A percentile compares a stretch with the other conserved stretches of the same genome.
Evolutionary conservation across 2,113 vertebrate species (phyloP).

Genomic region (Paraplagusia blochii): DNA sequence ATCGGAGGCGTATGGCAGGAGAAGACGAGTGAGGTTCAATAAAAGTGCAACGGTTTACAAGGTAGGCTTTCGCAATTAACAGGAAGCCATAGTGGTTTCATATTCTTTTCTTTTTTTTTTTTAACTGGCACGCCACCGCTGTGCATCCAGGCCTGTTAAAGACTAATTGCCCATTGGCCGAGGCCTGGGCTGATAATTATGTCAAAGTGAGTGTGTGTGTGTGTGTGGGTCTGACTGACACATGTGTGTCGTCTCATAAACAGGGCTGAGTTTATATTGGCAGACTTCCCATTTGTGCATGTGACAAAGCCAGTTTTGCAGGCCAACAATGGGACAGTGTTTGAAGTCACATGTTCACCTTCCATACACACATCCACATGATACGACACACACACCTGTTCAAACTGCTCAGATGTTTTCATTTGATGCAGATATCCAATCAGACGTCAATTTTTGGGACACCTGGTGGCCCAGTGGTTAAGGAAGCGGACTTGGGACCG

Average conservation of each 20-base stretch:
- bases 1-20: constrained; percentile 25
- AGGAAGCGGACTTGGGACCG: too few species aligned
- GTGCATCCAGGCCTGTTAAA: constrained; percentile 32
- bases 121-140: constrained; percentile 24
- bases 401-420: too few species aligned
- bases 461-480: too few species aligned
- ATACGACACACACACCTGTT: too few species aligned
- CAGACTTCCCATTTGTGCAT: constrained; percentile 25
- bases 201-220: constrained; percentile 19
- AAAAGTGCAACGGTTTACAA: constrained; percentile 25
- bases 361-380: too few species aligned
- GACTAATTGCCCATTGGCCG: constrained; percentile 35
- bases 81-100: constrained; percentile 25
- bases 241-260: constrained; percentile 48
- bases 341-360: too few species aligned
- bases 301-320: constrained; percentile 23
- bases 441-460: too few species aligned
- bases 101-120: too few species aligned
- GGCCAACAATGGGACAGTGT: background rate
- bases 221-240: constrained; percentile 43
- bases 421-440: too few species aligned
- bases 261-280: constrained; percentile 27
- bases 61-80: constrained; percentile 40
- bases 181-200: constrained; percentile 6
- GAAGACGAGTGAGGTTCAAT: constrained; percentile 37